Evolutionary conservation across 2,888 invertebrate genomes (phyloP), one percentile per base, ranked within the genome.

Genomic region (Yponomeuta plumbellus): DNA sequence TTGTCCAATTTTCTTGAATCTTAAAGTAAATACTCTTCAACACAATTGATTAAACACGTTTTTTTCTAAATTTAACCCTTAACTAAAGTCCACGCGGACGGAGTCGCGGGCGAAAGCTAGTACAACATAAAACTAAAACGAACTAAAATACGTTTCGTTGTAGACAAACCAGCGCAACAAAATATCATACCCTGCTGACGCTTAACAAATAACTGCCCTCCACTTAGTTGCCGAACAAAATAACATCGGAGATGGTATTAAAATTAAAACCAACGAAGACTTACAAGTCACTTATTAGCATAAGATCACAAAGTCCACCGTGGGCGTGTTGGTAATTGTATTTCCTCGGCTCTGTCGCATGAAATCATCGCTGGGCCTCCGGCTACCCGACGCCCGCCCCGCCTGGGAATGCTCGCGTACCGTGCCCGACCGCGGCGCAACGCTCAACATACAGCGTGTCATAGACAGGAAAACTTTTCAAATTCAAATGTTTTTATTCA

Each of bases 271-370:
- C 44, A 20, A 59, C 23, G 21, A 22, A 59, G 23, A 59, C 11
- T 22, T 59, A 59, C 23, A 22, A 21, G 22, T 23, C 59, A 23
- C 61, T 64, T 20, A 64, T 64, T 64, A 64, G 22, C 64, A 64
- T 64, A 64, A 44, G 26, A 64, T 62, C 62, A 26, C 64, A 52
- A 64, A 64, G 52, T 8, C 6, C 64, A 13, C 11, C 64, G 64
- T 44, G 40, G 64, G 64, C 64, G 64, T 64, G 64, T 52, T 20
- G 44, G 64, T 52, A 64, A 64, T 64, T 64, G 64, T 66, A 66
- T 66, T 66, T 66, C 63, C 62, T 56, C 63, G 56, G 39, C 58
- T 52, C 67, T 65, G 67, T 67, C 67, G 65, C 67, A 65, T 65
- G 65, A 64, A 56, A 65, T 67, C 40, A 66, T 59, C 59, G 61